Conservation (phyloP, 2,113 vertebrate species). For the Carassius gibelio region DNA sequence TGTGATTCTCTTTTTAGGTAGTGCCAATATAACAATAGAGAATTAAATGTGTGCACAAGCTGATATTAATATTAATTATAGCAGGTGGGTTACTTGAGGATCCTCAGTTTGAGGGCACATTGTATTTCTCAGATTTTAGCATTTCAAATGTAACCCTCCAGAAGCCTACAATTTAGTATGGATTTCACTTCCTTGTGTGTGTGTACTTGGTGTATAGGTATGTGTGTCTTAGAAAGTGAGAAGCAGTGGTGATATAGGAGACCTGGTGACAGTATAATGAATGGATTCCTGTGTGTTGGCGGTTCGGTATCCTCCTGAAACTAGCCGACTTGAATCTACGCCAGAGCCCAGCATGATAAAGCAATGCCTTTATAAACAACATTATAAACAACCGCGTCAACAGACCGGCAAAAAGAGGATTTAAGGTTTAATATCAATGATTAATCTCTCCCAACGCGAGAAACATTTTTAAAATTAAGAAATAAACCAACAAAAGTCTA, state of each 20-base stretch:
- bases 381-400: slow-evolving; percentile 24
- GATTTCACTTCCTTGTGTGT: background rate
- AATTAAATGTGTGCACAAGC: background rate
- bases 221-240: slow-evolving; percentile 1
- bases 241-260: slow-evolving; percentile 9
- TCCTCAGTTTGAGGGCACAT: background rate
- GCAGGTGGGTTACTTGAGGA: background rate
- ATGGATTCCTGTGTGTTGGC: slow-evolving; percentile 31
- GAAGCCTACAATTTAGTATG: background rate
- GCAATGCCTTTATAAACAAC: slow-evolving; percentile 16
- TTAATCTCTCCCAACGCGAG: background rate
- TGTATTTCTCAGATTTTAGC: background rate
- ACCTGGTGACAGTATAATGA: slow-evolving; percentile 50
- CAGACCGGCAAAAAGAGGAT: background rate
- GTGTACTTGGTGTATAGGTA: slow-evolving; percentile 1
- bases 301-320: slow-evolving; percentile 16
- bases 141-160: background rate
- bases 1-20: background rate
- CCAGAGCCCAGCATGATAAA: slow-evolving; percentile 47
- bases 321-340: slow-evolving; percentile 19
- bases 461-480: slow-evolving; percentile 5
- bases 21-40: background rate
- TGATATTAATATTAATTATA: background rate
- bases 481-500: slow-evolving; percentile 10
- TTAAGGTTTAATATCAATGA: slow-evolving; percentile 27